A percentile compares a stretch with the other conserved stretches of the same genome.
These are phyloP conservation scores for Aphidius ervi DNA, from an alignment of 1,140 invertebrate genomes.

Conservation along the genomic window DNA sequence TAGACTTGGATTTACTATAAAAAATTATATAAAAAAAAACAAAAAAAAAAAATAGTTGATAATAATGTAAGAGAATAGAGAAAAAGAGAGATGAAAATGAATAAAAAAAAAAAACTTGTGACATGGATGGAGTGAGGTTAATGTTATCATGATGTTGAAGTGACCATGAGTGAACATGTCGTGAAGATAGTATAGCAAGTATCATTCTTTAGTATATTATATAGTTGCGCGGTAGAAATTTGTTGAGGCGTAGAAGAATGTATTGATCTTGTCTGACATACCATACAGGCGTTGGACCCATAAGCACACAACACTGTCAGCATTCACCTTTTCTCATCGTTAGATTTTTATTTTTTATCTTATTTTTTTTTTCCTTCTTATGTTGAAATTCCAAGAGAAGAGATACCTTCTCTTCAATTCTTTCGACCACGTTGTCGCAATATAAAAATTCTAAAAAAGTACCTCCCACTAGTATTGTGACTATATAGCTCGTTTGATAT, in stretches of 20 bases:
- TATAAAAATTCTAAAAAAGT: constrained; percentile 25
- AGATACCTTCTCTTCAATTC: constrained; percentile 1
- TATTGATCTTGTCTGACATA: constrained; percentile 49
- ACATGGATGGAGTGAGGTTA: too few species aligned
- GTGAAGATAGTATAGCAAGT: too few species aligned
- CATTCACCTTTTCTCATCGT: constrained; percentile 36
- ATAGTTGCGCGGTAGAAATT: constrained; percentile 38
- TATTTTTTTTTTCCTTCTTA: constrained; percentile 4
- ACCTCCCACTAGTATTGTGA: constrained; percentile 2
- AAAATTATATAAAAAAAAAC: too few species aligned
- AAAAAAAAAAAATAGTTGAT: too few species aligned
- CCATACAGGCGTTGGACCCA: constrained; percentile 40
- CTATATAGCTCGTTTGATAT: background rate
- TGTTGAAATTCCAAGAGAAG: constrained; percentile 15
- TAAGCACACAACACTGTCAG: constrained; percentile 43
- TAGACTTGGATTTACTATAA: too few species aligned
- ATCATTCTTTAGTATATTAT: constrained; percentile 10
- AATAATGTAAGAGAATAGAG: too few species aligned
- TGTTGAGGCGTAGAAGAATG: constrained; percentile 47
- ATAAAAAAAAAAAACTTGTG: too few species aligned
- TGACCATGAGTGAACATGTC: too few species aligned
- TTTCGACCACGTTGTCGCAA: constrained; percentile 10
- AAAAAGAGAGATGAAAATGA: too few species aligned
- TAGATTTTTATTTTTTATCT: background rate
- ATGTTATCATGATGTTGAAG: too few species aligned